These are phyloP conservation scores for Leucophora obtusa DNA, from an alignment of 2,888 invertebrate genomes.

Conservation along the genomic window DNA sequence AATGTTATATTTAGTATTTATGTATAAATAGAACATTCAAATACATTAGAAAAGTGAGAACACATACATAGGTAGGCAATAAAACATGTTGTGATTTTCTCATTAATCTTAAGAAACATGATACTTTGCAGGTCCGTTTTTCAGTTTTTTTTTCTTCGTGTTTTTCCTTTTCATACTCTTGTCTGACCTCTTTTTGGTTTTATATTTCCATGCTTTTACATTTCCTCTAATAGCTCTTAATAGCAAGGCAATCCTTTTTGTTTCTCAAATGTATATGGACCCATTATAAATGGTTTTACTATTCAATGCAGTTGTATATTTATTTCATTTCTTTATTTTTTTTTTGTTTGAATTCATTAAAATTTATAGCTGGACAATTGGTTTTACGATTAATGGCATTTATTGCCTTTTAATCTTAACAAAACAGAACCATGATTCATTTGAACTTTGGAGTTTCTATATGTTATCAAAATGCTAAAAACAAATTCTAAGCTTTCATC, in stretches of 20 bases:
- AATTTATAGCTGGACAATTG: conserved; percentile 61
- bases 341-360: conserved; percentile 41
- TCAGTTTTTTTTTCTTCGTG: conserved; percentile 9
- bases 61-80: conserved; percentile 20
- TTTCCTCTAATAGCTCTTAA: conserved; percentile 32
- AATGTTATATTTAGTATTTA: neutral
- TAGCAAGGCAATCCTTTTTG: conserved; percentile 41
- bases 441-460: conserved; percentile 26
- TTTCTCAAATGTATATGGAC: conserved; percentile 17
- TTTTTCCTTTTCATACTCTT: neutral
- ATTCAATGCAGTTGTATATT: conserved; percentile 39
- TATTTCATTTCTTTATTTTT: conserved; percentile 24
- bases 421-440: conserved; percentile 51
- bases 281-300: conserved; percentile 50
- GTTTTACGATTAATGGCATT: conserved; percentile 61
- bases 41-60: conserved; percentile 25
- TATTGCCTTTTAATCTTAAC: conserved; percentile 61
- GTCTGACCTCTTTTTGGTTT: neutral
- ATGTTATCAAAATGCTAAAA: neutral
- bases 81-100: conserved; percentile 58
- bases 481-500: conserved; percentile 2
- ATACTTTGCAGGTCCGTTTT: conserved; percentile 37
- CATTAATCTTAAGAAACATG: conserved; percentile 50
- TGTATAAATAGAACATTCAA: neutral
- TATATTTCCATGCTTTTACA: neutral